phyloP scores from a whole-genome alignment of 64 coral and sea anemone genomes.

The Montipora efflorescens region DNA sequence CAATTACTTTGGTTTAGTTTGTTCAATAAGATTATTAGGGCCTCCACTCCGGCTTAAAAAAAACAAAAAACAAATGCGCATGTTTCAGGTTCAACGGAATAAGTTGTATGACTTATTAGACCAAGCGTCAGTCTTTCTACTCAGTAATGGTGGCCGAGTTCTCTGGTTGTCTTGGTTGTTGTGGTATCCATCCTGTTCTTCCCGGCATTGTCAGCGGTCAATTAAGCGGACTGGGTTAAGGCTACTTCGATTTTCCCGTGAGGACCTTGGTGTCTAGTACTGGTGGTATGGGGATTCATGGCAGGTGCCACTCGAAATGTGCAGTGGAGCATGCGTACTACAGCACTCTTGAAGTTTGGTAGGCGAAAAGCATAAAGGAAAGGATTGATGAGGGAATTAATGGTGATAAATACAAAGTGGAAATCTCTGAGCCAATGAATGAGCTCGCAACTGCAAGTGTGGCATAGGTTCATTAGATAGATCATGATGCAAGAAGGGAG shows the following conservation, averaged over 20 bases:
- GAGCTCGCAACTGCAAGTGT: slow-evolving; percentile 79
- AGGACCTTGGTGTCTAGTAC: background rate
- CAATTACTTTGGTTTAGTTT: background rate
- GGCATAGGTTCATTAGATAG: slow-evolving; percentile 96
- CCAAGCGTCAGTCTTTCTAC: too few relatives aligned
- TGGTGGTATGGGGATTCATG: background rate
- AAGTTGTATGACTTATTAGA: too few relatives aligned
- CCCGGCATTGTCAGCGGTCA: background rate
- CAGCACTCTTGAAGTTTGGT: slow-evolving; percentile 79
- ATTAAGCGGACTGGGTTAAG: background rate
- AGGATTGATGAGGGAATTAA: slow-evolving; percentile 88
- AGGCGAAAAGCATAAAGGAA: slow-evolving; percentile 81
- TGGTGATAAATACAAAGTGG: slow-evolving; percentile 87
- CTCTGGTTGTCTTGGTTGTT: too few relatives aligned
- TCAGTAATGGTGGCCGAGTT: too few relatives aligned
- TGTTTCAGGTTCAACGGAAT: too few relatives aligned
- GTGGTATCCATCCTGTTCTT: too few relatives aligned
- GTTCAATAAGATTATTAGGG: too few relatives aligned
- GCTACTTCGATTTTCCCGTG: background rate
- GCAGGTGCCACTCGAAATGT: background rate
- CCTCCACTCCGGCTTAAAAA: too few relatives aligned
- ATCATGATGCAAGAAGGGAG: slow-evolving; percentile 94
- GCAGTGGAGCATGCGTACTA: slow-evolving; percentile 41
- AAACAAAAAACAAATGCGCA: too few relatives aligned
- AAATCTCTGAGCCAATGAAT: slow-evolving; percentile 96